A percentile compares a stretch with the other conserved stretches of the same genome.
Evolutionary conservation across 2,113 vertebrate species (phyloP).

Genomic region (Puntigrus tetrazona): DNA sequence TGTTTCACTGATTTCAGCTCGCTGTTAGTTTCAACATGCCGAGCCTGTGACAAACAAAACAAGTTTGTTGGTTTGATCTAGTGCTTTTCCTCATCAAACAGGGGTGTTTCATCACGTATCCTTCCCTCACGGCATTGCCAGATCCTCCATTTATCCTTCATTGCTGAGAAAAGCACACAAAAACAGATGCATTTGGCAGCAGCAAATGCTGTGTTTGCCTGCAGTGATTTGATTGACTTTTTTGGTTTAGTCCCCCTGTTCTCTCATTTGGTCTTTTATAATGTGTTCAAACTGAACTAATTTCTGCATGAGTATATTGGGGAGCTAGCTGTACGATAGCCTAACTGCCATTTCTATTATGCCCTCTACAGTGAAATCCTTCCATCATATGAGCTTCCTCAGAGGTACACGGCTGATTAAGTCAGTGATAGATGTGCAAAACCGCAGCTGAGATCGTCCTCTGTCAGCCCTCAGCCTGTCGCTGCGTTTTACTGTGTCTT

Average conservation of each 20-base stretch:
- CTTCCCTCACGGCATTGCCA: not conserved
- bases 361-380: slow-evolving; percentile 44
- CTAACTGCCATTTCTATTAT: not conserved
- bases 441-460: slow-evolving; percentile 45
- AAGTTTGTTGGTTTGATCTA: not conserved
- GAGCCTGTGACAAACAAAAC: not conserved
- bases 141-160: slow-evolving; percentile 1
- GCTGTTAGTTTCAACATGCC: not conserved
- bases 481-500: slow-evolving; percentile 27
- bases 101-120: not conserved
- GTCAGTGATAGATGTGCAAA: slow-evolving; percentile 46
- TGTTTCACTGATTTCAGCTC: not conserved
- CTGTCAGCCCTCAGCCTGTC: slow-evolving; percentile 26
- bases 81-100: not conserved
- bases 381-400: slow-evolving; percentile 53
- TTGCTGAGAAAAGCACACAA: not conserved
- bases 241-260: slow-evolving; percentile 11
- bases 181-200: not conserved
- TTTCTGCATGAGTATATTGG: not conserved
- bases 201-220: not conserved
- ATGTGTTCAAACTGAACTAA: not conserved
- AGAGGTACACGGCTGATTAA: slow-evolving; percentile 52
- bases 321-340: not conserved
- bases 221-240: not conserved
- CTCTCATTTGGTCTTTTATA: not conserved